Evolutionary conservation across 2,888 invertebrate species (phyloP), one percentile per base, ranked within the genome.

Genomic region (Morpho deidamia): DNA sequence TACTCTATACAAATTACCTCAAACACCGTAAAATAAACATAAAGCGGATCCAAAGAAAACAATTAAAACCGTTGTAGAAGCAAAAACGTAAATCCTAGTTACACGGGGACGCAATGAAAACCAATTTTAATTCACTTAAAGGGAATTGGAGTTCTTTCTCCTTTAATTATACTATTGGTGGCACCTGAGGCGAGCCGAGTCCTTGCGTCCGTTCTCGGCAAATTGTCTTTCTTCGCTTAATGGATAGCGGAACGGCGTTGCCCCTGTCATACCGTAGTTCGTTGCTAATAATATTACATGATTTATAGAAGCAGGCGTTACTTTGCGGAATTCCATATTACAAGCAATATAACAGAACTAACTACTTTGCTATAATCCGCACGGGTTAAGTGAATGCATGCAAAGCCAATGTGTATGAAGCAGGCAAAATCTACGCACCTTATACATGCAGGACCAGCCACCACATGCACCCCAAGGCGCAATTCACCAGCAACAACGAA

Each of bases 111-210:
- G 61, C 62, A 63, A 61, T 61, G 64, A 63, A 64, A 66, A 63
- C 59, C 66, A 65, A 68, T 73, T 76, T 75, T 71, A 77, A 78
- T 80, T 78, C 71, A 72, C 68, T 78, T 71, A 69, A 70, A 69
- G 67, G 66, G 66, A 68, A 70, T 71, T 70, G 69, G 67, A 69
- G 71, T 77, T 79, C 81, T 78, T 79, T 80, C 71, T 56, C 63
- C 70, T 79, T 82, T 83, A 84, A 83, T 84, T 82, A 83, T 73
- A 77, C 75, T 76, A 81, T 82, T 76, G 76, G 78, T 68, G 66
- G 75, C 83, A 84, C 80, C 83, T 83, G 83, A 71, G 81, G 70
- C 76, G 66, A 60, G 61, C 59, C 68, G 70, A 70, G 60, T 51
- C 42, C 55, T 46, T 65, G 65, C 63, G 63, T 60, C 63, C 65